phyloP scores from a whole-genome alignment of 2,797 vertebrate species.

The Echeneis naucrates region DNA sequence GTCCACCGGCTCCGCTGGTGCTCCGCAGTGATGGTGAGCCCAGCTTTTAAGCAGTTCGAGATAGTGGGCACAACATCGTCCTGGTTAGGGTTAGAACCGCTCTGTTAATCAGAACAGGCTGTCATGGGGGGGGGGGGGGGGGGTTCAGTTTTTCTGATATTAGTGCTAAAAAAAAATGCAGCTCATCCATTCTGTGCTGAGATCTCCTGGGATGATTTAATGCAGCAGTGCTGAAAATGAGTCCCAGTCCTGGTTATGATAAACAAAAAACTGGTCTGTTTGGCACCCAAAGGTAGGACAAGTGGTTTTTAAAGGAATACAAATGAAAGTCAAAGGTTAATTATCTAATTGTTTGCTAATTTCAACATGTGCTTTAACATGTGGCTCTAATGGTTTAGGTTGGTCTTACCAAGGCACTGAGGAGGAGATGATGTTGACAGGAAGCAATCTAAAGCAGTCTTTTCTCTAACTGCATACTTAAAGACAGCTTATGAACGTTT shows the following conservation, averaged over 20 bases:
- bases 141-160: background rate
- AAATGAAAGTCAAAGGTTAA: conserved; percentile 80
- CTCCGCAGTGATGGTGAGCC: conserved; percentile 93
- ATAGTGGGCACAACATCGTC: background rate
- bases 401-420: conserved; percentile 77
- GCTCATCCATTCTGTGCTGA: background rate
- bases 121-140: too few species aligned
- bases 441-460: too few species aligned
- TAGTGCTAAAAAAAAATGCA: background rate
- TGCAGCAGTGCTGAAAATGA: background rate
- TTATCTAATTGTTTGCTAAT: conserved; percentile 74
- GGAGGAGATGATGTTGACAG: conserved; percentile 80
- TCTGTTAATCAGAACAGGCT: background rate
- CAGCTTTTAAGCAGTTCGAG: background rate
- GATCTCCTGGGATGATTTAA: background rate
- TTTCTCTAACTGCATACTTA: too few species aligned
- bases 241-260: background rate
- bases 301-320: conserved; percentile 54
- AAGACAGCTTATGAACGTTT: too few species aligned
- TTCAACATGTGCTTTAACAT: conserved; percentile 72
- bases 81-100: background rate
- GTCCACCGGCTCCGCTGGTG: conserved; percentile 94
- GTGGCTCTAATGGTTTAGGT: conserved; percentile 68
- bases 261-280: conserved; percentile 3
- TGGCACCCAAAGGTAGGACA: conserved; percentile 33